A percentile compares a stretch with the other conserved stretches of the same genome.
Conservation (phyloP, 2,888 invertebrate genomes). For the Cremastinae sp. region DNA sequence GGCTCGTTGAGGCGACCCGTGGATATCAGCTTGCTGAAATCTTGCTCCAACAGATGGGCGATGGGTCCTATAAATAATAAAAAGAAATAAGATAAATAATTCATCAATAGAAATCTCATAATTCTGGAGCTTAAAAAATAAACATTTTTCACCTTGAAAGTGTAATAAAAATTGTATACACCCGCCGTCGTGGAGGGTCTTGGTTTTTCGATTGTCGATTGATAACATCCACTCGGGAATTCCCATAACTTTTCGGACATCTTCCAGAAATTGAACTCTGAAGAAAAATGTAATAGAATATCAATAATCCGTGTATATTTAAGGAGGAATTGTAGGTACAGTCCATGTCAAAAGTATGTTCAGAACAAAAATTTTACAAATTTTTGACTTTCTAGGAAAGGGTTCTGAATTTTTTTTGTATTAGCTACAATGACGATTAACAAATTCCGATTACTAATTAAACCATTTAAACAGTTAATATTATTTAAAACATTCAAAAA, state of each 20-base stretch:
- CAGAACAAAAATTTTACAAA: too few relatives aligned
- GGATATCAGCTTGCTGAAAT: slow-evolving; percentile 88
- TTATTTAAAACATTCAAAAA: too few relatives aligned
- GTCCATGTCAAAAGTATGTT: too few relatives aligned
- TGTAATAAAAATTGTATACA: slow-evolving; percentile 93
- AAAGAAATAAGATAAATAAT: slow-evolving; percentile 17
- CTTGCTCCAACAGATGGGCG: slow-evolving; percentile 89
- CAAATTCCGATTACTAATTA: too few relatives aligned
- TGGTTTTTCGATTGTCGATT: slow-evolving; percentile 90
- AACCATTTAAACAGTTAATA: too few relatives aligned
- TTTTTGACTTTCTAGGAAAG: too few relatives aligned
- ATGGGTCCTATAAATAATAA: slow-evolving; percentile 83
- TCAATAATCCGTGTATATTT: too few relatives aligned
- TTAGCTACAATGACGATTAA: too few relatives aligned
- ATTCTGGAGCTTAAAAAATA: too few relatives aligned
- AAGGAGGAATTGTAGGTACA: too few relatives aligned
- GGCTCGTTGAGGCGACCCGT: slow-evolving; percentile 88
- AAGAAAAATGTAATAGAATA: too few relatives aligned
- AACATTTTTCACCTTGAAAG: slow-evolving; percentile 84
- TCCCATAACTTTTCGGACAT: slow-evolving; percentile 90
- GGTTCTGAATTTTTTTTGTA: too few relatives aligned
- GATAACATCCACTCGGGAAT: slow-evolving; percentile 95
- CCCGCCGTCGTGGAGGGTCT: slow-evolving; percentile 87
- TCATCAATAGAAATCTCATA: not conserved
- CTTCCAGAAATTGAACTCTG: slow-evolving; percentile 92